These are phyloP conservation scores for Cephus sareptanus DNA, from an alignment of 2,888 invertebrate species.

Conservation along the genomic window DNA sequence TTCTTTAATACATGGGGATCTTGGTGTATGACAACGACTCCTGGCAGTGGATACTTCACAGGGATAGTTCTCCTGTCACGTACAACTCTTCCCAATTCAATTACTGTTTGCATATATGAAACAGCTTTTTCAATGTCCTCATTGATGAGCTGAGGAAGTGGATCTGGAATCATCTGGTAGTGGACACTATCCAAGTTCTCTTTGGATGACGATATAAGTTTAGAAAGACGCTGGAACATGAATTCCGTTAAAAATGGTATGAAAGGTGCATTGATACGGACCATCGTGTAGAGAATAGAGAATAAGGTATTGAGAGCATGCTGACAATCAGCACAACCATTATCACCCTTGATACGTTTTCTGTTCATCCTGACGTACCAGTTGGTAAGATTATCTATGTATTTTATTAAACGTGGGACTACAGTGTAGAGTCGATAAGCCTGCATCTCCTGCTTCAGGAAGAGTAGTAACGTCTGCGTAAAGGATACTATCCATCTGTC, in stretches of 20 bases:
- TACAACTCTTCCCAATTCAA: slow-evolving; percentile 92
- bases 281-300: slow-evolving; percentile 88
- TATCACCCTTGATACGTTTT: slow-evolving; percentile 92
- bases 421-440: slow-evolving; percentile 96
- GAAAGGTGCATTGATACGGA: slow-evolving; percentile 95
- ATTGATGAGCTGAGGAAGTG: slow-evolving; percentile 79
- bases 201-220: slow-evolving; percentile 70
- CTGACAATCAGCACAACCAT: slow-evolving; percentile 82
- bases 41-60: slow-evolving; percentile 95
- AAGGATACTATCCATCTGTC: slow-evolving; percentile 98
- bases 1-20: slow-evolving; percentile 82
- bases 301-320: slow-evolving; percentile 89
- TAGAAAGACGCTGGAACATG: slow-evolving; percentile 90
- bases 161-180: slow-evolving; percentile 88
- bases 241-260: slow-evolving; percentile 96
- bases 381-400: slow-evolving; percentile 97
- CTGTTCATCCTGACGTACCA: slow-evolving; percentile 99
- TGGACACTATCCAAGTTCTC: slow-evolving; percentile 83
- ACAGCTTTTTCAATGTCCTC: slow-evolving; percentile 90
- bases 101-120: slow-evolving; percentile 91
- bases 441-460: slow-evolving; percentile 92
- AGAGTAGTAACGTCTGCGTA: slow-evolving; percentile 90
- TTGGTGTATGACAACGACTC: slow-evolving; percentile 94
- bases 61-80: slow-evolving; percentile 94
- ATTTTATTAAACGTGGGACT: slow-evolving; percentile 91